Evolutionary conservation across 2,888 invertebrate genomes (phyloP), one percentile per base, ranked within the genome.

Genomic region (Pristionchus japonicus): DNA sequence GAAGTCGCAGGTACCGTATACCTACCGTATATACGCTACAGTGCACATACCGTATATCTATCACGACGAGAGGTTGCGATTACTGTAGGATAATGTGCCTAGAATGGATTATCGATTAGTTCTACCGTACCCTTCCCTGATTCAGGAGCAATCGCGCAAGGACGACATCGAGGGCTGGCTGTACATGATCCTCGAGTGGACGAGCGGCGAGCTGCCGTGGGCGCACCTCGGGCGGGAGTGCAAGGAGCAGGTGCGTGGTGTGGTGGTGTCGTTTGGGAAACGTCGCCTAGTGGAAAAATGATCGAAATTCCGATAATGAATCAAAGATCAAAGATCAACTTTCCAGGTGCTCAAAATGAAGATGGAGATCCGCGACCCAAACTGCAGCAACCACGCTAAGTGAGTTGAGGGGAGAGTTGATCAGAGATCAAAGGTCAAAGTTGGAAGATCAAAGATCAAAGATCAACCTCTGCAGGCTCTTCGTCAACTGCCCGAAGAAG

Each of bases 81-180:
- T n/a, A n/a, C n/a, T n/a, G n/a, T n/a, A n/a, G n/a, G n/a, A n/a
- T n/a, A n/a, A n/a, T n/a, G n/a, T n/a, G n/a, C n/a, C n/a, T n/a
- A n/a, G n/a, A n/a, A n/a, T n/a, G n/a, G n/a, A n/a, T n/a, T n/a
- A n/a, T n/a, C n/a, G n/a, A n/a, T n/a, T n/a, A n/a, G n/a, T n/a
- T n/a, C 77, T 47, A 77, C 77, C 4, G 77, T 77, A 77, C 23
- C n/a, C 43, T 47, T 3, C 37, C 57, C 23, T 57, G 17, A 70
- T 90, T 86, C 31, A 87, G 47, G 93, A 93, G 70, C 92, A 92
- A 57, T 90, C 91, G 1, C 85, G 93, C 2, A 93, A 93, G 88
- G 93, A 93, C 88, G 93, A 93, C 87, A 87, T 93, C n/a, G 93
- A 93, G 70, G 90, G 91, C 6, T 93, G 93, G 93, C 88, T 93